Base-by-base conservation (phyloP, 1,140 invertebrate species). In the Drosophila littoralis region DNA sequence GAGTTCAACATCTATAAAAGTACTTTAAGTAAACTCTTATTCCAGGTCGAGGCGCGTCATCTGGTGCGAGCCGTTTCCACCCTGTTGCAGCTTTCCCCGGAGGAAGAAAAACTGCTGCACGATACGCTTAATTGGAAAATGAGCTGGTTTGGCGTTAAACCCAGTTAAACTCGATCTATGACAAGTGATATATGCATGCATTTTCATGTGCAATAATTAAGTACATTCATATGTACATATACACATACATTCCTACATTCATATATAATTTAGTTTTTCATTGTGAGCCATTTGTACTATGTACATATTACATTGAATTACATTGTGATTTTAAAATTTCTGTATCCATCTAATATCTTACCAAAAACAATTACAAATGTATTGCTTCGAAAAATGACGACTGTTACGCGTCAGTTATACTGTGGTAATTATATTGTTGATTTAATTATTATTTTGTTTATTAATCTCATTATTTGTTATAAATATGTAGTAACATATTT, bases 101-200 rank as follows among this genome's bases (percentile, higher is more conserved):
- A 98, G 84, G 97, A 98, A 93, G 97, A 98, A 91, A 95, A 95
- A 86, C 91, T 98, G 0, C 93, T 98, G n/a, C 94, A 96, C 63
- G 96, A 98, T 81, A 97, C 97, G 0, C 91, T 98, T 33, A 96
- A 97, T 71, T 98, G 96, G 94, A 97, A 97, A 91, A 96, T 96
- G 94, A 97, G 97, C 6, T 97, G 97, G 97, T 97, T 97, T 86
- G 96, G 96, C 1, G 93, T 94, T 1, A 93, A 93, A 67, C 95
- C 95, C 12, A 93, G 94, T 70, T 90, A 95, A 69, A 46, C n/a
- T 36, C 10, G 22, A 6, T 91, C 93, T 3, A 93, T 93, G 93
- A 93, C 46, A 42, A 40, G 38, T 28, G 38, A 55, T 48, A 64
- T 22, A 55, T 17, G 32, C 61, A 51, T 42, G 7, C 40, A 22